Conservation (phyloP, 2,888 invertebrate species). For the Halocaridina rubra region DNA sequence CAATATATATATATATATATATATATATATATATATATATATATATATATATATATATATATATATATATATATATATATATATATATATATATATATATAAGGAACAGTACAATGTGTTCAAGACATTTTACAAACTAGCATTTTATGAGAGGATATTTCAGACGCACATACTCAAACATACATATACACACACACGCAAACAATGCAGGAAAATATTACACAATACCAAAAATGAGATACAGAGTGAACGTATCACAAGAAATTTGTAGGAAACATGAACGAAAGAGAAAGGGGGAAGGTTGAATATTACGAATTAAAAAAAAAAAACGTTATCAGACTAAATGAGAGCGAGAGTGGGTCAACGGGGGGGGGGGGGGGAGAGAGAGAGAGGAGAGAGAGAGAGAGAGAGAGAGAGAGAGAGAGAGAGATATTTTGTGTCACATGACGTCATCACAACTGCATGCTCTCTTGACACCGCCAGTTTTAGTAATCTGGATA, state of each 20-base stretch:
- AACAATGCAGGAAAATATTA: too few species aligned
- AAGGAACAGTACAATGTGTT: too few species aligned
- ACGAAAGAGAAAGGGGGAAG: background rate
- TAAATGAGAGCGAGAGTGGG: constrained; percentile 16
- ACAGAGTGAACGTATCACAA: too few species aligned
- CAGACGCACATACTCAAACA: background rate
- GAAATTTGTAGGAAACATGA: background rate
- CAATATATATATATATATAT: background rate
- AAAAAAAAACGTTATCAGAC: background rate
- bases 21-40: constrained; percentile 41
- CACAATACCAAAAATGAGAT: too few species aligned
- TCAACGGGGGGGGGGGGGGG: background rate
- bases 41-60: constrained; percentile 49
- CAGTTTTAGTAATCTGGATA: too few species aligned
- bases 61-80: constrained; percentile 47
- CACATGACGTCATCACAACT: too few species aligned
- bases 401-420: background rate
- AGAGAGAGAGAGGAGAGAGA: background rate
- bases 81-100: constrained; percentile 31
- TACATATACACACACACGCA: background rate
- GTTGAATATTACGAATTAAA: background rate
- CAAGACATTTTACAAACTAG: too few species aligned
- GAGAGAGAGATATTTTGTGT: background rate
- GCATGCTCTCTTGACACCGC: too few species aligned
- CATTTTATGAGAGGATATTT: too few species aligned